phyloP scores from a whole-genome alignment of 2,113 vertebrate genomes.

The Zosterops japonicus region DNA sequence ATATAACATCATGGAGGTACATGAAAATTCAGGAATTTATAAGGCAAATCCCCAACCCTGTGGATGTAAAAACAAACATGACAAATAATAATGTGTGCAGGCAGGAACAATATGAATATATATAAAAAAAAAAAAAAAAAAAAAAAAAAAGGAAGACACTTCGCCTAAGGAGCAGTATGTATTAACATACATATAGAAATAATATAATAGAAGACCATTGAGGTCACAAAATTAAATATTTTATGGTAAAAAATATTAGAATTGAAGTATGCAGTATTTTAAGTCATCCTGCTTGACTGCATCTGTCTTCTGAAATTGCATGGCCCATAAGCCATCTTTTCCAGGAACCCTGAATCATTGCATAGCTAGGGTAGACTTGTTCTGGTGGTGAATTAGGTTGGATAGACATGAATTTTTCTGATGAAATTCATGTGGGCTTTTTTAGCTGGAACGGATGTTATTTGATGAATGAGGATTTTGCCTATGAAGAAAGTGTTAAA shows the following conservation, averaged over 20 bases:
- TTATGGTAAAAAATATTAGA: not conserved
- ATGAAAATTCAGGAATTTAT: not conserved
- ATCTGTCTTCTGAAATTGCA: not conserved
- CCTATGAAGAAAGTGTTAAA: not conserved
- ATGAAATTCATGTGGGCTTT: not conserved
- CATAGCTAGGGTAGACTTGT: not conserved
- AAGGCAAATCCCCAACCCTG: not conserved
- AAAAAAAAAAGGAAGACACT: not conserved
- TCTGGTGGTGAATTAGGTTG: not conserved
- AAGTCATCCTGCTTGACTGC: not conserved
- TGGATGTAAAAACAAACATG: not conserved
- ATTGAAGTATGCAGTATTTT: not conserved
- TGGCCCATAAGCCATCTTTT: not conserved
- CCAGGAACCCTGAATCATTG: not conserved
- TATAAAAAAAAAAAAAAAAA: not conserved
- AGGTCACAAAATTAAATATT: not conserved
- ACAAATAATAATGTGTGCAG: not conserved
- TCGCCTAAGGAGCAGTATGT: not conserved
- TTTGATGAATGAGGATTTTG: not conserved
- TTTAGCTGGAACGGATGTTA: not conserved
- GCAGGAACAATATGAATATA: not conserved
- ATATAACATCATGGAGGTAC: not conserved
- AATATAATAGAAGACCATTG: not conserved
- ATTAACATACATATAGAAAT: not conserved
- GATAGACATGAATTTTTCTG: not conserved